A percentile compares a stretch with the other conserved stretches of the same genome.
Conservation (phyloP, 2,888 invertebrate genomes). For the Drosophila yooni region DNA sequence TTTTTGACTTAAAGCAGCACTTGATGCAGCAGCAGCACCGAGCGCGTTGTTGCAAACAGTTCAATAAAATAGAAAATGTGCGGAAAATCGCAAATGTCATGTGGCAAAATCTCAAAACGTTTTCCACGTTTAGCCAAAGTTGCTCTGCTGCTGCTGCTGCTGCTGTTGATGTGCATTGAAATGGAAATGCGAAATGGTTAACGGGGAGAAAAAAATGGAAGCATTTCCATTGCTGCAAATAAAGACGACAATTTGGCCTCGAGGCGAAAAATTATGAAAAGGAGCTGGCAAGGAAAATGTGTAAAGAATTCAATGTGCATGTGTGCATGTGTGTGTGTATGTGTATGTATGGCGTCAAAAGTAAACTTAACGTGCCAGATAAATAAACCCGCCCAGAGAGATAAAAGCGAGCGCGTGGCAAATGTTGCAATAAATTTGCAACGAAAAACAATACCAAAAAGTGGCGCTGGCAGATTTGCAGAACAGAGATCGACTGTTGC, state of each 20-base stretch:
- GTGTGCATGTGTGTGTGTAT: background rate
- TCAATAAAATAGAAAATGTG: conserved; percentile 82
- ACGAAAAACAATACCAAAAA: conserved; percentile 71
- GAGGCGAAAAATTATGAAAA: conserved; percentile 79
- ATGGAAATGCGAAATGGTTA: conserved; percentile 71
- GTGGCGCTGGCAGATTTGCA: conserved; percentile 23
- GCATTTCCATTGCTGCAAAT: conserved; percentile 77
- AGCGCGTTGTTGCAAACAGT: conserved; percentile 75
- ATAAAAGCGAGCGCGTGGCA: conserved; percentile 66
- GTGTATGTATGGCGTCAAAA: conserved; percentile 44
- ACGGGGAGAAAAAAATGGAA: conserved; percentile 45
- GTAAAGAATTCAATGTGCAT: conserved; percentile 11
- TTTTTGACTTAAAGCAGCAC: conserved; percentile 45
- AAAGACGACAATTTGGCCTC: conserved; percentile 79
- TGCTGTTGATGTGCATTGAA: conserved; percentile 67
- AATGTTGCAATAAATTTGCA: conserved; percentile 78
- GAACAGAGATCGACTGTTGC: conserved; percentile 62
- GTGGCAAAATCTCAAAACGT: conserved; percentile 70
- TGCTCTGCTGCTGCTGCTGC: conserved; percentile 29
- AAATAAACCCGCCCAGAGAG: conserved; percentile 78
- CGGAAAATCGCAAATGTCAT: conserved; percentile 82
- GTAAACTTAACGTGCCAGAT: conserved; percentile 82
- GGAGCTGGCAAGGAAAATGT: conserved; percentile 32
- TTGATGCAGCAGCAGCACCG: conserved; percentile 26
- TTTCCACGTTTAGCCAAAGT: conserved; percentile 62